Percentiles rank a stretch among this genome's conserved stretches.
These are phyloP conservation scores for Heliconius melpomene DNA, from an alignment of 1,140 invertebrate species.

Conservation along the genomic window DNA sequence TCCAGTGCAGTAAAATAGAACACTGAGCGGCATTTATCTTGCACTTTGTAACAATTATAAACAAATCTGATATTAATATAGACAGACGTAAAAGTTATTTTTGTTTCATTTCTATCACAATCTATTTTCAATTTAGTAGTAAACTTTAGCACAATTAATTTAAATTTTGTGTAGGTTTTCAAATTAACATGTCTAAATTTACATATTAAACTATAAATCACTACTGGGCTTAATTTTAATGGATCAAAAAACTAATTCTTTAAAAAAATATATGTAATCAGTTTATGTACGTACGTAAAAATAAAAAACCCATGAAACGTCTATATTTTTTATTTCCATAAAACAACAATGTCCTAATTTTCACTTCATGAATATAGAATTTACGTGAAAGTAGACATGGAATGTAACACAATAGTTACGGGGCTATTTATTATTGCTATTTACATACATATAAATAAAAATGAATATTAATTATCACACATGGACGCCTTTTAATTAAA, in stretches of 20 bases:
- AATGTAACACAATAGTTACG: slow-evolving; percentile 70
- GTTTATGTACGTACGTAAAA: slow-evolving; percentile 19
- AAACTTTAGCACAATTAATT: not conserved
- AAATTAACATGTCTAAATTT: too few relatives aligned
- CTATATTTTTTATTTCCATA: slow-evolving; percentile 75
- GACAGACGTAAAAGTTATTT: slow-evolving; percentile 25
- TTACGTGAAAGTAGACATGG: slow-evolving; percentile 63
- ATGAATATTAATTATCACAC: slow-evolving; percentile 33
- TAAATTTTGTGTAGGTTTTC: too few relatives aligned
- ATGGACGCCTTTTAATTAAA: slow-evolving; percentile 39
- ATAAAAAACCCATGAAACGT: slow-evolving; percentile 47
- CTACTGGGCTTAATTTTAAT: too few relatives aligned
- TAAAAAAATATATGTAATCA: not conserved
- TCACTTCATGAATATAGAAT: slow-evolving; percentile 60
- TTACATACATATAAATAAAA: slow-evolving; percentile 57
- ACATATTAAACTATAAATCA: not conserved
- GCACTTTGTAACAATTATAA: slow-evolving; percentile 50
- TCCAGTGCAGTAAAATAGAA: slow-evolving; percentile 43
- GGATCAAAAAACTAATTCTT: too few relatives aligned
- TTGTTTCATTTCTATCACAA: slow-evolving; percentile 42
- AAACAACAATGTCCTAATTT: slow-evolving; percentile 73
- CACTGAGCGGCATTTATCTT: slow-evolving; percentile 51
- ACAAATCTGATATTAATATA: slow-evolving; percentile 49
- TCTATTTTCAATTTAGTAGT: not conserved
- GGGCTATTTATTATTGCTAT: slow-evolving; percentile 53